Evolutionary conservation across 2,797 vertebrate species (phyloP).

Genomic region (Apogon hyalosoma): DNA sequence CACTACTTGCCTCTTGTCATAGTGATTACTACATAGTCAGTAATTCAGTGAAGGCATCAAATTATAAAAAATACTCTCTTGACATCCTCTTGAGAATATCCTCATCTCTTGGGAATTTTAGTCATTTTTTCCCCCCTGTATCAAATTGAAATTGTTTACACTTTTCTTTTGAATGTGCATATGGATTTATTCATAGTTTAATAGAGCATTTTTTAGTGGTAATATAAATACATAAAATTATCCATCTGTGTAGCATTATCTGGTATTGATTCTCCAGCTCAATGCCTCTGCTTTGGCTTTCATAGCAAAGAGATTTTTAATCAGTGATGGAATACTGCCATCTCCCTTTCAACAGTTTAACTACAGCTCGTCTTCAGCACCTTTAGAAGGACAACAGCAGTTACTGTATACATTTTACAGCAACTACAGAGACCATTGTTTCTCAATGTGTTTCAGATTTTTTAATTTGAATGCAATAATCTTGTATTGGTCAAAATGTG

Average conservation of each 20-base stretch:
- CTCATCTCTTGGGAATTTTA: constrained; percentile 29
- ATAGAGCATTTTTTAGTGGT: not conserved
- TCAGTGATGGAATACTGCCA: constrained; percentile 74
- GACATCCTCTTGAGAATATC: constrained; percentile 48
- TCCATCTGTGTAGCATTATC: constrained; percentile 47
- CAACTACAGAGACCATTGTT: not conserved
- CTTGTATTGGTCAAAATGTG: not conserved
- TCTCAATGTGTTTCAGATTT: not conserved
- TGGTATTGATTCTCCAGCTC: constrained; percentile 46
- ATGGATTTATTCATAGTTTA: constrained; percentile 5
- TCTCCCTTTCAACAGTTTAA: constrained; percentile 61
- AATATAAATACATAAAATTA: constrained; percentile 52
- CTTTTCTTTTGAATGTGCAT: constrained; percentile 5
- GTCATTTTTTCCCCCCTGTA: constrained; percentile 15
- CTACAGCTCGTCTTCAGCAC: constrained; percentile 37
- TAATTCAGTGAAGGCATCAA: constrained; percentile 58
- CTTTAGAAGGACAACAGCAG: constrained; percentile 4
- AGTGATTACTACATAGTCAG: constrained; percentile 66
- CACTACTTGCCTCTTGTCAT: constrained; percentile 44
- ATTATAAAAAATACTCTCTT: constrained; percentile 58
- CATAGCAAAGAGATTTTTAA: constrained; percentile 34
- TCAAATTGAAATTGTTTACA: constrained; percentile 24
- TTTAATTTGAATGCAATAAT: not conserved
- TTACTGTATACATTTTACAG: not conserved
- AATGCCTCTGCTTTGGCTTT: constrained; percentile 34